phyloP scores from a whole-genome alignment of 64 coral and sea anemone species.

The Dendrophyllia cribrosa region DNA sequence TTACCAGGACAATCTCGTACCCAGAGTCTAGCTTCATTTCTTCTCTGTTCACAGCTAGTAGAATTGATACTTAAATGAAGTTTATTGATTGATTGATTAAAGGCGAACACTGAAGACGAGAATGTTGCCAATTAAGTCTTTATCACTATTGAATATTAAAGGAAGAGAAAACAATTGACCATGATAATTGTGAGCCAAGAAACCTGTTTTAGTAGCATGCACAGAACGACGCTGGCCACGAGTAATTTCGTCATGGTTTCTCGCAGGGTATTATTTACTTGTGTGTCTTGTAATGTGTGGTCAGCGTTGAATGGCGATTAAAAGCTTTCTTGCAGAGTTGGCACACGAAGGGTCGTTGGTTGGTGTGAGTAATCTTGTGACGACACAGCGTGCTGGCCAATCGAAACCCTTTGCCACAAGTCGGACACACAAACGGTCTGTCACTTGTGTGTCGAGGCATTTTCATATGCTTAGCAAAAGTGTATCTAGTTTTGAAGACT shows the following conservation, averaged over 20 bases:
- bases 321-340: conserved; percentile 2
- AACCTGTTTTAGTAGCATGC: too few species aligned
- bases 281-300: conserved; percentile 5
- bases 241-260: neutral
- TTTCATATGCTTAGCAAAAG: conserved; percentile 14
- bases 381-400: conserved; percentile 18
- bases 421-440: neutral
- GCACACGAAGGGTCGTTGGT: conserved; percentile 15
- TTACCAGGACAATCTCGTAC: too few species aligned
- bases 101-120: too few species aligned
- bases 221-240: neutral
- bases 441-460: conserved; percentile 15
- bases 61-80: too few species aligned
- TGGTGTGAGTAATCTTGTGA: conserved; percentile 23
- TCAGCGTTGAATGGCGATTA: conserved; percentile 19
- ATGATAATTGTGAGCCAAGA: too few species aligned
- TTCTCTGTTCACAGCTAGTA: too few species aligned
- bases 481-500: conserved; percentile 25
- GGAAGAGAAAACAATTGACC: too few species aligned
- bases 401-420: conserved; percentile 14
- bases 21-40: too few species aligned
- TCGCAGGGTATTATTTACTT: neutral
- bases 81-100: too few species aligned
- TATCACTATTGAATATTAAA: too few species aligned
- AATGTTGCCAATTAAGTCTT: too few species aligned